Conservation (phyloP, 2,113 vertebrate species). For the Meleagris gallopavo region DNA sequence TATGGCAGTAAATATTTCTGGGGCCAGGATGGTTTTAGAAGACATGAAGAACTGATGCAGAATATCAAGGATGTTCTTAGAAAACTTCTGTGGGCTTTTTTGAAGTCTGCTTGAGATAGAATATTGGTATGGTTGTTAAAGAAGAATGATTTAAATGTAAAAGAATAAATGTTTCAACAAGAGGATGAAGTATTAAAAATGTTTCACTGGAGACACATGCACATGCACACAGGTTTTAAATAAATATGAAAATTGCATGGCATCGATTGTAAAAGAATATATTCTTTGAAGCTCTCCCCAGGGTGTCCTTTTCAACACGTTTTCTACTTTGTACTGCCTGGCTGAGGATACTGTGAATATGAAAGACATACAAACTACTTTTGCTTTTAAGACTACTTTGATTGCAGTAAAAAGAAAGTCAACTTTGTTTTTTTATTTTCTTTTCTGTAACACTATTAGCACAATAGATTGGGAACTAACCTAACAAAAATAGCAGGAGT, state of each 20-base stretch:
- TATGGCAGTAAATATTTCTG: neutral
- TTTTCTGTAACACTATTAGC: neutral
- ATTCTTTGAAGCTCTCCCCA: neutral
- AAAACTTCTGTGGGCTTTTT: neutral
- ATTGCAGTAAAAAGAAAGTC: neutral
- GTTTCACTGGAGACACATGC: neutral
- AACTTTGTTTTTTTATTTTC: neutral
- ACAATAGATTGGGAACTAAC: neutral
- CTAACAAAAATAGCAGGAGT: neutral
- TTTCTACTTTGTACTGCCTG: constrained; percentile 2
- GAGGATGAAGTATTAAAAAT: neutral
- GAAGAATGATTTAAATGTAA: neutral
- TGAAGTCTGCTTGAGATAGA: neutral
- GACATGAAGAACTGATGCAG: neutral
- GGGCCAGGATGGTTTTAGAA: neutral
- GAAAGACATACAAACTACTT: neutral
- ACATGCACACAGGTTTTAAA: neutral
- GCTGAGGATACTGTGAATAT: neutral
- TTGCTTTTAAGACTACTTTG: neutral
- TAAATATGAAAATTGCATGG: neutral
- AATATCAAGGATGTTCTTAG: neutral
- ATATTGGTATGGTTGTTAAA: neutral
- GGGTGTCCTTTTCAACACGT: neutral
- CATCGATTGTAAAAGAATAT: neutral
- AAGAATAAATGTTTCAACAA: neutral